A percentile compares a stretch with the other conserved stretches of the same genome.
Conservation (phyloP, 2,113 vertebrate genomes). For the Cnemophilus loriae region DNA sequence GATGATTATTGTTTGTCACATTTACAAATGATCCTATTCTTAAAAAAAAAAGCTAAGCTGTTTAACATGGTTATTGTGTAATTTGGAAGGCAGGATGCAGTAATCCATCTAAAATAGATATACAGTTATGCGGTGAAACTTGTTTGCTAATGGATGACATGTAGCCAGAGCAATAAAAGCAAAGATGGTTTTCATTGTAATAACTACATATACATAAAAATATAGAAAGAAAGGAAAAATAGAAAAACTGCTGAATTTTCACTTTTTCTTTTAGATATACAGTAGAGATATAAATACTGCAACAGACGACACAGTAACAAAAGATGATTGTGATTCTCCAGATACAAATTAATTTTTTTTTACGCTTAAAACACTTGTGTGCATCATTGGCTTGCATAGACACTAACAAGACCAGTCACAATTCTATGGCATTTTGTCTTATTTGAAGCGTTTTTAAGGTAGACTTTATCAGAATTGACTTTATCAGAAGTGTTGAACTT, state of each 20-base stretch:
- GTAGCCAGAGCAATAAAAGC: constrained; percentile 59
- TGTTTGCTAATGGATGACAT: constrained; percentile 55
- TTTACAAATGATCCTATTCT: constrained; percentile 57
- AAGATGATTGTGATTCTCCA: not conserved
- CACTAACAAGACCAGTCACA: not conserved
- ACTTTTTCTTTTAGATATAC: constrained; percentile 13
- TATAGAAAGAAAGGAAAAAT: constrained; percentile 44
- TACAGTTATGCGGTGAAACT: constrained; percentile 33
- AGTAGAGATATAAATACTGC: not conserved
- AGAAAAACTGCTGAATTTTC: constrained; percentile 51
- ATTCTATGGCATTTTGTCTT: not conserved
- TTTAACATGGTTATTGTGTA: constrained; percentile 67
- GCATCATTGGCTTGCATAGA: not conserved
- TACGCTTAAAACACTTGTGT: fast-evolving
- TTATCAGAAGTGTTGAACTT: not conserved
- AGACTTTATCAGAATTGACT: not conserved
- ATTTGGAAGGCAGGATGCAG: constrained; percentile 51
- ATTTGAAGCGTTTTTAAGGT: not conserved
- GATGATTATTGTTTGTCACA: constrained; percentile 61
- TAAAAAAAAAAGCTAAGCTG: constrained; percentile 56
- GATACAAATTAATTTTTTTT: not conserved
- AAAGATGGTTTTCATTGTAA: constrained; percentile 51
- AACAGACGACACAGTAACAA: not conserved
- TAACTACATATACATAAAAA: constrained; percentile 66
- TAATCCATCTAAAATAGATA: constrained; percentile 58